Evolutionary conservation across 2,888 invertebrate genomes (phyloP), one percentile per base, ranked within the genome.

Genomic region (Ypsolopha scabrella): DNA sequence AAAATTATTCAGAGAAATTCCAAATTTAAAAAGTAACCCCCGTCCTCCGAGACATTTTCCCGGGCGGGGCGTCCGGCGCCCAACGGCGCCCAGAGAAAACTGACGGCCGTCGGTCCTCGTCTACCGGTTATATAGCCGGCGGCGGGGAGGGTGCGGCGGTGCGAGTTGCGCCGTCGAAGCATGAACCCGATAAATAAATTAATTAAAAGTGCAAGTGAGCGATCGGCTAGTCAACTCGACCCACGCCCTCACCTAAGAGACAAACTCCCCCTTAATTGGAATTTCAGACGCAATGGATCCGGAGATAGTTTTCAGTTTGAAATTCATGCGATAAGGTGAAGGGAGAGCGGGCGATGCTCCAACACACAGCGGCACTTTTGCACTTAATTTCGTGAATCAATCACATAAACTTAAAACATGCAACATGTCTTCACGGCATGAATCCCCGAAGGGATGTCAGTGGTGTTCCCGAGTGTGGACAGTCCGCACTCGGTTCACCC

Each of bases 141-240:
- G 53, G 69, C 62, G 68, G 66, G 66, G 80, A 68, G 75, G 81
- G 77, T 24, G 24, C 74, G 77, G 65, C 70, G 68, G 70, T 79
- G 70, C 80, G 85, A 80, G 79, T 82, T 81, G 85, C 85, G 81
- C 82, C 80, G 85, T 85, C 81, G 83, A 80, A 77, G 72, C 78
- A 78, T 81, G 82, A 75, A 81, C 79, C 75, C 85, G 75, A 87
- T 87, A 87, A 87, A 87, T 87, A 85, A 87, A 87, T 87, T 86
- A 87, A 87, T 87, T 87, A 87, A 85, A 86, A 87, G 86, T 87
- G 85, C 85, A 85, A 87, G 86, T 86, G 83, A 87, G 80, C 79
- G 86, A 86, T 85, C 80, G 80, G 65, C 67, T 79, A 79, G 63
- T 63, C 69, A 63, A 72, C 80, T 63, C 69, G 63, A 72, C 80